Percentiles rank a stretch among this genome's conserved stretches.
Conservation (phyloP, 2,797 vertebrate species). For the Takifugu ocellatus region DNA sequence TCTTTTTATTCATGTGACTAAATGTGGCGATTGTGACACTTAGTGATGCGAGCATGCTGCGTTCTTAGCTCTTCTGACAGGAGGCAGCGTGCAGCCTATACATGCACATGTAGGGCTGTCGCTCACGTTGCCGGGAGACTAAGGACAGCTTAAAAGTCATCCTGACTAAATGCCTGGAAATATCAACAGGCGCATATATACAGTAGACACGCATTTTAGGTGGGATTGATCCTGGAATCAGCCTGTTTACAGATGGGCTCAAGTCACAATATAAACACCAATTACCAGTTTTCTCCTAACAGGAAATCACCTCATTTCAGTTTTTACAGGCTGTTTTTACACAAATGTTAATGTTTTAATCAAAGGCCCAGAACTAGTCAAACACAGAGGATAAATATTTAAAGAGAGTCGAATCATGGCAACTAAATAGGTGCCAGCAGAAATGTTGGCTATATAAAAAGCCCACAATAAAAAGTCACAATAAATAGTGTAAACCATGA, state of each 20-base stretch:
- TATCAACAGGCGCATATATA: conserved; percentile 39
- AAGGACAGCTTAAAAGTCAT: conserved; percentile 47
- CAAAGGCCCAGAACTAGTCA: no score
- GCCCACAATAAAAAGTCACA: background rate
- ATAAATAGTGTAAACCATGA: no score
- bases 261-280: no score
- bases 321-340: no score
- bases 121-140: conserved; percentile 56
- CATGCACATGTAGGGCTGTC: background rate
- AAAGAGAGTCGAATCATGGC: no score
- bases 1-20: conserved; percentile 71
- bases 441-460: no score
- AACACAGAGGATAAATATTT: no score
- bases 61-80: conserved; percentile 22
- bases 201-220: conserved; percentile 1
- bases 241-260: no score
- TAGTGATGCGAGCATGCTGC: conserved; percentile 45
- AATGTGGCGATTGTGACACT: conserved; percentile 69
- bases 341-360: no score
- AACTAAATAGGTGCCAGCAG: no score
- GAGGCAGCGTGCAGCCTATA: conserved; percentile 1
- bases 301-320: no score
- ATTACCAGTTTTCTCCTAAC: no score
- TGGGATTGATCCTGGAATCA: background rate
- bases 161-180: conserved; percentile 49